Percentiles rank a stretch among this genome's conserved stretches.
These are phyloP conservation scores for Hippocampus abdominalis DNA, from an alignment of 2,113 vertebrate genomes.

Conservation along the genomic window DNA sequence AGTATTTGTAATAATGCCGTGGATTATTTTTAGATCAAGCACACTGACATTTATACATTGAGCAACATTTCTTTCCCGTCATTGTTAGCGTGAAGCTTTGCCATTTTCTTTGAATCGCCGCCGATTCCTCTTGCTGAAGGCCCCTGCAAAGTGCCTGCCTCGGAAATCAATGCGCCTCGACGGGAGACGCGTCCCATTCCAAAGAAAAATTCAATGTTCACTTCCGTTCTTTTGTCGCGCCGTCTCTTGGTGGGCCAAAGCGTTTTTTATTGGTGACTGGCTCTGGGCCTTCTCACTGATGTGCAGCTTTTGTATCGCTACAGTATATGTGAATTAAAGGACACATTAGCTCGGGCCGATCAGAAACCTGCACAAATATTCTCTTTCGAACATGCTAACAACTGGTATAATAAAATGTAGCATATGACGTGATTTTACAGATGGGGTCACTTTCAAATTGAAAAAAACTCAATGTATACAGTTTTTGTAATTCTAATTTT, in stretches of 20 bases:
- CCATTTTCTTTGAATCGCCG: slow-evolving; percentile 67
- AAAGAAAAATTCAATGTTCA: slow-evolving; percentile 75
- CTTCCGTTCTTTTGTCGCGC: slow-evolving; percentile 73
- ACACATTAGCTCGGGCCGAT: neutral
- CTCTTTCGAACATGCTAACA: neutral
- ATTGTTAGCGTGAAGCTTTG: slow-evolving; percentile 60
- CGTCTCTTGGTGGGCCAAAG: slow-evolving; percentile 67
- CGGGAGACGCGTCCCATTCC: slow-evolving; percentile 72
- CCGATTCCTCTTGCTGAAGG: slow-evolving; percentile 72
- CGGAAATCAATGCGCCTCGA: slow-evolving; percentile 77
- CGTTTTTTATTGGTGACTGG: slow-evolving; percentile 68
- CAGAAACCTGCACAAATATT: neutral
- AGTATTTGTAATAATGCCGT: slow-evolving; percentile 4
- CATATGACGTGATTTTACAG: no score
- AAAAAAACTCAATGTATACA: no score
- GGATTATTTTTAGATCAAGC: slow-evolving; percentile 49
- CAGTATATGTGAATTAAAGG: neutral
- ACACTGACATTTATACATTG: slow-evolving; percentile 58
- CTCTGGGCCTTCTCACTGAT: slow-evolving; percentile 32
- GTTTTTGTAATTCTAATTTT: neutral
- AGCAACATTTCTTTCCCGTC: slow-evolving; percentile 39
- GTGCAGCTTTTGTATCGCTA: slow-evolving; percentile 20
- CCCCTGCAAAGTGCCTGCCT: slow-evolving; percentile 71
- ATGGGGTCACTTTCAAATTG: no score
- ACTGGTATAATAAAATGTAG: neutral